A percentile compares a stretch with the other conserved stretches of the same genome.
Evolutionary conservation across 1,140 invertebrate species (phyloP).

Genomic region (Drosophila lini): DNA sequence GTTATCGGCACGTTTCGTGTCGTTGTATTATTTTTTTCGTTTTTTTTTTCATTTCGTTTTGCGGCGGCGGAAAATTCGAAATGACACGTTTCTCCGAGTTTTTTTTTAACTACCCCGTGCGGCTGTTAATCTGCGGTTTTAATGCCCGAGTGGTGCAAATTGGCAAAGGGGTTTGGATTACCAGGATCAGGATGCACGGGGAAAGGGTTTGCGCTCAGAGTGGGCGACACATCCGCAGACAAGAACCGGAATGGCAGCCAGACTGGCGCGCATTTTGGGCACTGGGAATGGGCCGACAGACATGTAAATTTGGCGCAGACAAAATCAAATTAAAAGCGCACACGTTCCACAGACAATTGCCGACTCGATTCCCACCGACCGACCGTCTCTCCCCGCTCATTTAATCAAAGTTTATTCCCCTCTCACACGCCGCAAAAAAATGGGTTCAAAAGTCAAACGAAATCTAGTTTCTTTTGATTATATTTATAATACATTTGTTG

Average conservation of each 20-base stretch:
- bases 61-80: conserved; percentile 71
- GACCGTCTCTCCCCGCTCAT: neutral
- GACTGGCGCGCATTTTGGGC: conserved; percentile 31
- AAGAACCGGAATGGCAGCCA: conserved; percentile 46
- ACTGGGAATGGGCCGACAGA: conserved; percentile 33
- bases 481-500: no score
- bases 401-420: conserved; percentile 58
- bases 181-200: conserved; percentile 24
- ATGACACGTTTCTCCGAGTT: conserved; percentile 76
- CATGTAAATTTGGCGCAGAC: conserved; percentile 77
- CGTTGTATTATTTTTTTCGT: conserved; percentile 47
- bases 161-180: conserved; percentile 78
- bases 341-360: conserved; percentile 63
- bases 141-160: conserved; percentile 79
- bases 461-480: neutral
- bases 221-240: conserved; percentile 37
- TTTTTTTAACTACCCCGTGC: conserved; percentile 72
- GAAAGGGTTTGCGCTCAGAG: neutral
- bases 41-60: conserved; percentile 42
- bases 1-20: conserved; percentile 79
- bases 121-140: conserved; percentile 81
- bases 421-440: conserved; percentile 10
- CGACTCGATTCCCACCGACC: conserved; percentile 6
- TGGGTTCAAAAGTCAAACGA: neutral
- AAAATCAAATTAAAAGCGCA: conserved; percentile 80